These are phyloP conservation scores for Aphelinus atriplicis DNA, from an alignment of 1,140 invertebrate genomes.

Conservation along the genomic window DNA sequence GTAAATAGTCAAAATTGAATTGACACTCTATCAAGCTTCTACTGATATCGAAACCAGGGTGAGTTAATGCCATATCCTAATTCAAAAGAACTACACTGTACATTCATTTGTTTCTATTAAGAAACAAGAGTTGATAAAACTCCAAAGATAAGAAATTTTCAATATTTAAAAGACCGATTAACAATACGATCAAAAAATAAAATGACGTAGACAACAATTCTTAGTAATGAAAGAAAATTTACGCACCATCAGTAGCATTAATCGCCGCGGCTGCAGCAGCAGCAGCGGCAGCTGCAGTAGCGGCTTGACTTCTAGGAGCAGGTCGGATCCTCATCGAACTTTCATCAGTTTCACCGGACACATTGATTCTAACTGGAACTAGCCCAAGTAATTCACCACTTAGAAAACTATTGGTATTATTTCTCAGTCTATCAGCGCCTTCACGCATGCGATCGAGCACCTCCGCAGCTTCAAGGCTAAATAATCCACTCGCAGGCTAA, in stretches of 20 bases:
- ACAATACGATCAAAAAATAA: too few species aligned
- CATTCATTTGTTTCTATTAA: too few species aligned
- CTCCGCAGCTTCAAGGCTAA: slow-evolving; percentile 69
- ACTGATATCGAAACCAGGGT: too few species aligned
- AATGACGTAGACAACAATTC: too few species aligned
- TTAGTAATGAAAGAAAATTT: too few species aligned
- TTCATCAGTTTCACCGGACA: slow-evolving; percentile 64
- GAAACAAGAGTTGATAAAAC: too few species aligned
- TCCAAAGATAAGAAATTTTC: too few species aligned
- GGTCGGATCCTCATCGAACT: slow-evolving; percentile 60
- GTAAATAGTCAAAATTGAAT: too few species aligned
- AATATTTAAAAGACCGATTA: too few species aligned
- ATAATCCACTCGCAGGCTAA: slow-evolving; percentile 58
- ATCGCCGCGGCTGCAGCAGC: background rate
- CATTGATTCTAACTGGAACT: slow-evolving; percentile 65
- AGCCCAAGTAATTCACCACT: slow-evolving; percentile 72
- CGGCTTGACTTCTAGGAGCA: slow-evolving; percentile 47
- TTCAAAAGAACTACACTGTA: too few species aligned
- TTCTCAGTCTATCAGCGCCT: slow-evolving; percentile 76
- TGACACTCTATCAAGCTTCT: too few species aligned
- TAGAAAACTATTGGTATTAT: slow-evolving; percentile 81
- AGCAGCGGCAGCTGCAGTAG: background rate
- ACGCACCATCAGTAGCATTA: slow-evolving; percentile 53
- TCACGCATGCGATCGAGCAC: slow-evolving; percentile 74
- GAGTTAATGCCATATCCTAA: too few species aligned